Evolutionary conservation across 2,797 vertebrate genomes (phyloP).

Genomic region (Strix occidentalis): DNA sequence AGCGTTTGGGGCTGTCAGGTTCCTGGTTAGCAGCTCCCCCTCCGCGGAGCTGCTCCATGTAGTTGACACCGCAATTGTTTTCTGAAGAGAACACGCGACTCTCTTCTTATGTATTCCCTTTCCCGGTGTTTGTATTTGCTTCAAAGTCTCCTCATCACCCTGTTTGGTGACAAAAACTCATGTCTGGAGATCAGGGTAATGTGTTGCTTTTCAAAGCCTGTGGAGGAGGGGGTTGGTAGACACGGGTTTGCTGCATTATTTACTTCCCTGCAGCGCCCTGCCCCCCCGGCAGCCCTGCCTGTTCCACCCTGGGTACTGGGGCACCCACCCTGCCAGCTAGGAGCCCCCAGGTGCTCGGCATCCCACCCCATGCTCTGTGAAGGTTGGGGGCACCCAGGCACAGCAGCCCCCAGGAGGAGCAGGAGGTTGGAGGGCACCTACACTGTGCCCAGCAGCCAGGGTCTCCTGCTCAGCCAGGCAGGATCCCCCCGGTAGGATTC

Average conservation of each 20-base stretch:
- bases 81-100: slow-evolving; percentile 64
- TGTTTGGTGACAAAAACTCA: slow-evolving; percentile 69
- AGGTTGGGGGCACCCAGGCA: neutral
- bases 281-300: neutral
- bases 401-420: neutral
- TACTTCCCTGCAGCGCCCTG: neutral
- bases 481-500: rapidly evolving
- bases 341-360: rapidly evolving
- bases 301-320: neutral
- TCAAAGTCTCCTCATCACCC: slow-evolving; percentile 65
- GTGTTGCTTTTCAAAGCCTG: slow-evolving; percentile 64
- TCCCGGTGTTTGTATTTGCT: slow-evolving; percentile 59
- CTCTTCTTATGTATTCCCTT: slow-evolving; percentile 66
- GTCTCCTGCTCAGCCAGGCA: neutral
- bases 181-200: slow-evolving; percentile 67
- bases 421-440: neutral
- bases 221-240: slow-evolving; percentile 40
- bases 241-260: slow-evolving; percentile 46
- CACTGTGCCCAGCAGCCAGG: too few species aligned
- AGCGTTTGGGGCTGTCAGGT: slow-evolving; percentile 29
- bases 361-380: neutral
- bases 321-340: neutral
- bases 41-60: neutral
- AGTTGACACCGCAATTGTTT: slow-evolving; percentile 60
- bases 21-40: slow-evolving; percentile 38